A percentile compares a stretch with the other conserved stretches of the same genome.
These are phyloP conservation scores for Cataglyphis albicans DNA, from an alignment of 2,888 invertebrate genomes.

Conservation along the genomic window DNA sequence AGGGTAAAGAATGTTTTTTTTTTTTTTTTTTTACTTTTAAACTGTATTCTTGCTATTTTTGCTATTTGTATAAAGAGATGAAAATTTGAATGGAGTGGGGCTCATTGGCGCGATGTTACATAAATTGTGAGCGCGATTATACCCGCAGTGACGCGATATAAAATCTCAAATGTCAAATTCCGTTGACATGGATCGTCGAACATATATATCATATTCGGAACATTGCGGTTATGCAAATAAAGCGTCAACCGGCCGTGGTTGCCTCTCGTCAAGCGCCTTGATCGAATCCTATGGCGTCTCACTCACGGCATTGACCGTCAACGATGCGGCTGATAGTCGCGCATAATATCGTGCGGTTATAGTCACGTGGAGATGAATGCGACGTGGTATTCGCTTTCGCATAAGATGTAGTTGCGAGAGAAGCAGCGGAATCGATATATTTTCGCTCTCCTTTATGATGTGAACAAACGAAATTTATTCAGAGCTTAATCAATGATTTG, in stretches of 20 bases:
- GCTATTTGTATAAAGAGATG: background rate
- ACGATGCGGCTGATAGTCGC: constrained; percentile 52
- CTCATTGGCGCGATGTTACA: background rate
- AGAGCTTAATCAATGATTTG: constrained; percentile 26
- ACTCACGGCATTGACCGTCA: constrained; percentile 51
- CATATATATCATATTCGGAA: constrained; percentile 28
- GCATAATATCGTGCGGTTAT: constrained; percentile 65
- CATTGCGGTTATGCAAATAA: constrained; percentile 51
- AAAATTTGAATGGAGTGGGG: background rate
- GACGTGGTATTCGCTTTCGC: constrained; percentile 37
- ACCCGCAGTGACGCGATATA: background rate
- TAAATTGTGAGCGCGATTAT: constrained; percentile 15
- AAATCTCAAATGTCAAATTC: constrained; percentile 15
- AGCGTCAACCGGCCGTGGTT: constrained; percentile 44
- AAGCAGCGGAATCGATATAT: constrained; percentile 69
- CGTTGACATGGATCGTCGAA: constrained; percentile 18
- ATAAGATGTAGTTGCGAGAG: constrained; percentile 62
- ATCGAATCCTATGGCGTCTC: constrained; percentile 49
- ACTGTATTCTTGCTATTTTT: background rate
- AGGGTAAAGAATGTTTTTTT: background rate
- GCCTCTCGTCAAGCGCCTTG: constrained; percentile 35
- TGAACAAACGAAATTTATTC: constrained; percentile 62
- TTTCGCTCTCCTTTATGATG: constrained; percentile 60
- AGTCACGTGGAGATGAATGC: constrained; percentile 72
- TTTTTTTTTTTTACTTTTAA: background rate